Conservation (phyloP, 2,113 vertebrate genomes). For the Anhinga anhinga region DNA sequence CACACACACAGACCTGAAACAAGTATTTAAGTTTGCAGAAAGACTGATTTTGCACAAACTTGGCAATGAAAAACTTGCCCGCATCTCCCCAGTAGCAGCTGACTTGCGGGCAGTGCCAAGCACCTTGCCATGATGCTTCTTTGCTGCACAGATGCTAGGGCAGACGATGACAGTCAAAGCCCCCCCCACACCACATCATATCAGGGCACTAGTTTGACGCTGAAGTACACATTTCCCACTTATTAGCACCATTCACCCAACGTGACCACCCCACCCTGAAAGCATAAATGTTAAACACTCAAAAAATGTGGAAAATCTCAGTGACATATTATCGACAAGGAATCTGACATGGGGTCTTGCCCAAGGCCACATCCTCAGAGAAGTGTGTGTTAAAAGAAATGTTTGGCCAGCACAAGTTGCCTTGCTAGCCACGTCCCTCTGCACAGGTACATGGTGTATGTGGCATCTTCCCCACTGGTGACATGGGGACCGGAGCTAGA, state of each 20-base stretch:
- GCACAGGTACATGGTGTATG: rapidly evolving
- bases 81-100: neutral
- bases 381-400: neutral
- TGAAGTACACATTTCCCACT: neutral
- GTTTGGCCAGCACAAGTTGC: neutral
- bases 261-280: neutral
- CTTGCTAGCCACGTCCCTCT: neutral
- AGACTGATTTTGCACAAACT: neutral
- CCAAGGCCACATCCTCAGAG: neutral
- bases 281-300: neutral
- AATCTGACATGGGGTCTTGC: neutral
- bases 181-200: rapidly evolving
- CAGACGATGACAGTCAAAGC: neutral
- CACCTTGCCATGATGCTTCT: neutral
- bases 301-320: neutral
- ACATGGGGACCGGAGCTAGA: neutral
- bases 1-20: neutral
- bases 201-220: neutral
- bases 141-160: neutral
- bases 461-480: neutral
- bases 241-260: neutral
- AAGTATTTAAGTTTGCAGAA: neutral
- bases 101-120: neutral
- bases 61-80: neutral
- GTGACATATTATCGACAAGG: neutral